Conservation (phyloP, 2,888 invertebrate genomes). For the Leucania comma region DNA sequence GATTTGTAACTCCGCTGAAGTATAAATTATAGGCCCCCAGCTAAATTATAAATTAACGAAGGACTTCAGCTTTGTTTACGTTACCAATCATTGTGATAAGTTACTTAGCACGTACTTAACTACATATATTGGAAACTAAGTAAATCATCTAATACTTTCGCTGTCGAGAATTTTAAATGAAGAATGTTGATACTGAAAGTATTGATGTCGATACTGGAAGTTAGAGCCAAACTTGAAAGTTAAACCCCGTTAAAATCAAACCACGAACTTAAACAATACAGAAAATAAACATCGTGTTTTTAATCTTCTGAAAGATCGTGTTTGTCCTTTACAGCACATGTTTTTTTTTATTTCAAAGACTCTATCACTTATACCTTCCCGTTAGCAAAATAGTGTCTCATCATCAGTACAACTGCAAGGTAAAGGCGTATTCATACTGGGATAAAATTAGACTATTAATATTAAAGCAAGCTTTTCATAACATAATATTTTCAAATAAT, state of each 20-base stretch:
- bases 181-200: background rate
- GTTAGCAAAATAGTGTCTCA: no score
- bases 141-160: background rate
- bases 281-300: no score
- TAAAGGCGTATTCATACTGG: no score
- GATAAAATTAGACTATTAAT: no score
- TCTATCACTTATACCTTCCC: no score
- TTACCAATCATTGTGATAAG: slow-evolving; percentile 43
- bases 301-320: no score
- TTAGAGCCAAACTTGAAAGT: no score
- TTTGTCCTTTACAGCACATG: no score
- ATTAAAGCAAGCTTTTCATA: no score
- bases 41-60: slow-evolving; percentile 75
- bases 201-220: background rate
- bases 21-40: slow-evolving; percentile 78
- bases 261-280: background rate
- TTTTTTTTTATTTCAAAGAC: no score
- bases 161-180: background rate
- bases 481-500: no score
- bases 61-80: slow-evolving; percentile 67
- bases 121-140: background rate
- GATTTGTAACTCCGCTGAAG: slow-evolving; percentile 85
- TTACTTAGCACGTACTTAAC: background rate
- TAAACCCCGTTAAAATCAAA: background rate
- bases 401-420: no score